Percentiles rank a stretch among this genome's conserved stretches.
Conservation (phyloP, 1,140 invertebrate genomes). For the Drosophila bipectinata region DNA sequence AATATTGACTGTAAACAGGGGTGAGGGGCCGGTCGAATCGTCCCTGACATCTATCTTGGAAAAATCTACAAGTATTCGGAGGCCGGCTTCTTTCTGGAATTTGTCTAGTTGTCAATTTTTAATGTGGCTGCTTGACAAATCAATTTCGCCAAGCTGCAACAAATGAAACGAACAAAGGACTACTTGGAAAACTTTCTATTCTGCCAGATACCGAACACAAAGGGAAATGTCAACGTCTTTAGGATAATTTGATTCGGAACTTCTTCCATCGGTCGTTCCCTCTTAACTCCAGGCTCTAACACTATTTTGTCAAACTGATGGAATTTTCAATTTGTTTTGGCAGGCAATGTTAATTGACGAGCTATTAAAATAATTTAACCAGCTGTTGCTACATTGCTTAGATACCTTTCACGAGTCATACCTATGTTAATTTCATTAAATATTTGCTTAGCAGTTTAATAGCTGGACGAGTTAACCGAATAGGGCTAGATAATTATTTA, state of each 20-base stretch:
- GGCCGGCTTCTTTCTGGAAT: slow-evolving; percentile 39
- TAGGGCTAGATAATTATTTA: no score
- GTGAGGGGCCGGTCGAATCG: neutral
- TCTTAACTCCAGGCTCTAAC: slow-evolving; percentile 1
- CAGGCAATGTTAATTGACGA: slow-evolving; percentile 41
- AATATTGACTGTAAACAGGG: slow-evolving; percentile 71
- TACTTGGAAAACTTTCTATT: slow-evolving; percentile 53
- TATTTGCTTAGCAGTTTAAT: neutral
- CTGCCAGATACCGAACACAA: slow-evolving; percentile 31
- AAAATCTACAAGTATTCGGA: slow-evolving; percentile 58
- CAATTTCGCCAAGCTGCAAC: slow-evolving; percentile 54
- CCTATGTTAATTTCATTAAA: slow-evolving; percentile 52
- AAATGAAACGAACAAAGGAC: slow-evolving; percentile 59
- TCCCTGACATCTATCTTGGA: slow-evolving; percentile 31
- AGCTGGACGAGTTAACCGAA: no score
- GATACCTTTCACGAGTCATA: neutral
- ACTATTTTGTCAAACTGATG: slow-evolving; percentile 71
- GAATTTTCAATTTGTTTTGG: slow-evolving; percentile 74
- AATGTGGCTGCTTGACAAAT: slow-evolving; percentile 76
- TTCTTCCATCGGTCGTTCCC: neutral
- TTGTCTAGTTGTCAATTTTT: slow-evolving; percentile 79
- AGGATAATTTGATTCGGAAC: slow-evolving; percentile 62
- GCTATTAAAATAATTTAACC: slow-evolving; percentile 68
- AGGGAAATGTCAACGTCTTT: slow-evolving; percentile 51
- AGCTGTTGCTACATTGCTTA: slow-evolving; percentile 28